phyloP scores from a whole-genome alignment of 2,888 invertebrate species.

The Polydrusus cervinus region DNA sequence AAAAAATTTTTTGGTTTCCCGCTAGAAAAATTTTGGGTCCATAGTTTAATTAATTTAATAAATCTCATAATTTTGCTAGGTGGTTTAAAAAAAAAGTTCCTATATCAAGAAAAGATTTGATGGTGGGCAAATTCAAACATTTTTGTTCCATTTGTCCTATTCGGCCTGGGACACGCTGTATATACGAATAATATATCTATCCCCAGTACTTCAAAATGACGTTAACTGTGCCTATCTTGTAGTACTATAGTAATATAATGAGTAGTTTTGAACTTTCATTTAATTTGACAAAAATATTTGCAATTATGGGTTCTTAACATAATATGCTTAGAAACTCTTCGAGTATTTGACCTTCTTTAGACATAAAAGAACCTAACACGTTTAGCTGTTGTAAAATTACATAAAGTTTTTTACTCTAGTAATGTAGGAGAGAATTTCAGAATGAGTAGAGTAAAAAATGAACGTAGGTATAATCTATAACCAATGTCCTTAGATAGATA shows the following conservation, averaged over 20 bases:
- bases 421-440: not conserved
- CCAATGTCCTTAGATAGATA: too few species aligned
- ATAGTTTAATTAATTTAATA: too few species aligned
- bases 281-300: not conserved
- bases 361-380: not conserved
- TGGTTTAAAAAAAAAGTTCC: too few species aligned
- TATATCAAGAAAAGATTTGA: too few species aligned
- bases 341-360: not conserved
- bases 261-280: not conserved
- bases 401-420: not conserved
- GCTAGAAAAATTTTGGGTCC: too few species aligned
- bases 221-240: conserved; percentile 17
- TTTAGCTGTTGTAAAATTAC: conserved; percentile 14
- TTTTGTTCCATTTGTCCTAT: too few species aligned
- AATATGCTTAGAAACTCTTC: not conserved
- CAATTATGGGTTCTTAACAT: not conserved
- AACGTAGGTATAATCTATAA: too few species aligned
- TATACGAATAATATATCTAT: conserved; percentile 13
- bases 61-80: too few species aligned
- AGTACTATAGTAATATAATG: not conserved
- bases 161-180: not conserved
- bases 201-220: not conserved
- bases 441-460: too few species aligned
- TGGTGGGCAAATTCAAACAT: too few species aligned
- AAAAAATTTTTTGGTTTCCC: too few species aligned